Conservation (phyloP, 2,888 invertebrate species). For the Sesia apiformis region DNA sequence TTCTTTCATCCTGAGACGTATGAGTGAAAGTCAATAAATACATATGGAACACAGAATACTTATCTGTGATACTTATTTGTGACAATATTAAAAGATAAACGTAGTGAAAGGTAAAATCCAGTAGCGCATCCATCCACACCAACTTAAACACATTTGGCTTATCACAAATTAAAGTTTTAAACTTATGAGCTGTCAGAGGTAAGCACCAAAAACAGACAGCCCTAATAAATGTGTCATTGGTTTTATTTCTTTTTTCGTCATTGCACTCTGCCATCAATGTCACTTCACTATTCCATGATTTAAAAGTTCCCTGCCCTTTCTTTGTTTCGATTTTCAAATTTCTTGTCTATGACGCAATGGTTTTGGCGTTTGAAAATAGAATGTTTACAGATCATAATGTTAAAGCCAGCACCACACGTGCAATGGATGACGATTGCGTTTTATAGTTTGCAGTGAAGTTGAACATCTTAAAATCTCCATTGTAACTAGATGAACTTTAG, state of each 20-base stretch:
- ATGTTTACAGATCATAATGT: slow-evolving; percentile 9
- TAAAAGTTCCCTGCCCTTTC: slow-evolving; percentile 70
- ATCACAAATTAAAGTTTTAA: slow-evolving; percentile 65
- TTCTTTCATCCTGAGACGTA: too few relatives aligned
- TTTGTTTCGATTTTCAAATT: slow-evolving; percentile 55
- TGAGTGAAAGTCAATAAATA: too few relatives aligned
- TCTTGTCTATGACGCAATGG: slow-evolving; percentile 22
- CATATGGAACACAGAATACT: not conserved
- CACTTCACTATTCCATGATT: slow-evolving; percentile 60
- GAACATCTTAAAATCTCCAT: too few relatives aligned
- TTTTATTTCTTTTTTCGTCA: slow-evolving; percentile 43
- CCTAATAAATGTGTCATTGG: slow-evolving; percentile 67
- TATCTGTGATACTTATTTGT: not conserved
- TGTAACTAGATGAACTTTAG: too few relatives aligned
- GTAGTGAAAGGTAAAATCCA: slow-evolving; percentile 53
- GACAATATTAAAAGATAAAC: not conserved
- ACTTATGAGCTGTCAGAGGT: slow-evolving; percentile 63
- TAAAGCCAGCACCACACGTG: not conserved
- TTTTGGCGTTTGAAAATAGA: slow-evolving; percentile 20
- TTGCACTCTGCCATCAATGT: slow-evolving; percentile 44
- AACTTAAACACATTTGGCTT: slow-evolving; percentile 49
- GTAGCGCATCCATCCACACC: slow-evolving; percentile 45
- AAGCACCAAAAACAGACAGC: slow-evolving; percentile 53
- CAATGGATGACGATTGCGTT: slow-evolving; percentile 4
- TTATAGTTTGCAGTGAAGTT: slow-evolving; percentile 21